These are phyloP conservation scores for Hylaeus volcanicus DNA, from an alignment of 1,140 invertebrate genomes.

Conservation along the genomic window DNA sequence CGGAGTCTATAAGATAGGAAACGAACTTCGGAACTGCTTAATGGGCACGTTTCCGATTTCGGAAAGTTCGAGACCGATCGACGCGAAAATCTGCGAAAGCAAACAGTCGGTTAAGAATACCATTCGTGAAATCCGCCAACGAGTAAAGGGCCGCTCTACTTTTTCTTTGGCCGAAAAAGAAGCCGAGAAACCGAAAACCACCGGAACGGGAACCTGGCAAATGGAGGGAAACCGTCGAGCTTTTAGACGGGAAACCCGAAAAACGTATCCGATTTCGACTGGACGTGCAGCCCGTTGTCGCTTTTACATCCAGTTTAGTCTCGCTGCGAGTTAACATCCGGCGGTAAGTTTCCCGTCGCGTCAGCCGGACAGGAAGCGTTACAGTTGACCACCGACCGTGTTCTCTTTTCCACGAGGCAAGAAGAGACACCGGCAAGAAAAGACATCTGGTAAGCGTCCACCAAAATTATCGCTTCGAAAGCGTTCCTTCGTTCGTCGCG, in stretches of 20 bases:
- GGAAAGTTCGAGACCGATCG: too few relatives aligned
- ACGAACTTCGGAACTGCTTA: too few relatives aligned
- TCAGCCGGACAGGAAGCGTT: constrained; percentile 35
- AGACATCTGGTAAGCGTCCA: constrained; percentile 12
- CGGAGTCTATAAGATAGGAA: too few relatives aligned
- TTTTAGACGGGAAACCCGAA: constrained; percentile 59
- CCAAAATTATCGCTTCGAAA: constrained; percentile 16
- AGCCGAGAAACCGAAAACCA: neutral
- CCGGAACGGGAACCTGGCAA: constrained; percentile 22
- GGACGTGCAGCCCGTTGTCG: constrained; percentile 35
- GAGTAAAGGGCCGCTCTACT: neutral
- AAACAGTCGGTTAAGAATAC: too few relatives aligned
- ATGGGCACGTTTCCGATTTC: too few relatives aligned
- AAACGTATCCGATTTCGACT: constrained; percentile 60
- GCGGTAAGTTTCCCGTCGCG: constrained; percentile 51
- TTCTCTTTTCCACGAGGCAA: neutral
- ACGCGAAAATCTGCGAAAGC: too few relatives aligned
- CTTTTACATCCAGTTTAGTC: constrained; percentile 53
- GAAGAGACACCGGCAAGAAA: constrained; percentile 9
- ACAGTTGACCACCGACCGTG: neutral
- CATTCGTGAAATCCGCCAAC: too few relatives aligned
- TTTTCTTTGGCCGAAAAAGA: constrained; percentile 10
- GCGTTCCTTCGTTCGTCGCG: too few relatives aligned
- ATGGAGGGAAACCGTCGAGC: constrained; percentile 49
- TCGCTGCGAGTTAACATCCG: constrained; percentile 51